These are phyloP conservation scores for Chiropotes sagulatus DNA, from an alignment of 2,797 vertebrate genomes.

Conservation along the genomic window DNA sequence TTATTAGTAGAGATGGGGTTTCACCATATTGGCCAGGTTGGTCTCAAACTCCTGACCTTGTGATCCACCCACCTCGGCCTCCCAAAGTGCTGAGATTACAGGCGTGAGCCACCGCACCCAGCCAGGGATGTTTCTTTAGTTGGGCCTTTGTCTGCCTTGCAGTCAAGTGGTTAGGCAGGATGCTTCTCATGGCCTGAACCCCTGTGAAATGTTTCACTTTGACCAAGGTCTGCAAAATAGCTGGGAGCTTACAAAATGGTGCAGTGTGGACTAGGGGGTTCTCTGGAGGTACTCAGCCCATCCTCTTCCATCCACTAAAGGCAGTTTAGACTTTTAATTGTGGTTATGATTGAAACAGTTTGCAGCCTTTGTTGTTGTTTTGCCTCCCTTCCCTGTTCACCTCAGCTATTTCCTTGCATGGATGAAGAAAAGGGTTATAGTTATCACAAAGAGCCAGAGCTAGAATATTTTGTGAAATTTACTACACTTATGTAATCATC, in stretches of 20 bases:
- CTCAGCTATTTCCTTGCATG: background rate
- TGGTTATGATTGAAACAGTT: background rate
- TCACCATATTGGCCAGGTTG: too few relatives aligned
- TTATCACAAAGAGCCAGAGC: background rate
- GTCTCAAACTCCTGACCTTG: too few relatives aligned
- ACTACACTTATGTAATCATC: background rate
- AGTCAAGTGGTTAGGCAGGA: background rate
- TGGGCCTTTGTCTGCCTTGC: background rate
- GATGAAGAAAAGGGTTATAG: background rate
- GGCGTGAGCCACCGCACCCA: too few relatives aligned
- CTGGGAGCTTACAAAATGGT: background rate
- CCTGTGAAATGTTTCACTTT: too few relatives aligned
- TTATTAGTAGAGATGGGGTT: too few relatives aligned
- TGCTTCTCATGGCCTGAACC: background rate
- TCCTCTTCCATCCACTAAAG: background rate
- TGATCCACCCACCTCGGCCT: too few relatives aligned
- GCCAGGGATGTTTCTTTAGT: background rate
- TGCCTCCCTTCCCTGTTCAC: background rate
- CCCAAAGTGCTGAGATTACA: too few relatives aligned
- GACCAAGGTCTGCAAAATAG: background rate
- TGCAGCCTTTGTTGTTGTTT: background rate
- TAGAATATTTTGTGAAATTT: background rate
- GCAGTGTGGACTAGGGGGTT: background rate
- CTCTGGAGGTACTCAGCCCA: background rate
- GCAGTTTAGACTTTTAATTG: background rate